Evolutionary conservation across 2,888 invertebrate species (phyloP).

Genomic region (Tricholauxania praeusta): DNA sequence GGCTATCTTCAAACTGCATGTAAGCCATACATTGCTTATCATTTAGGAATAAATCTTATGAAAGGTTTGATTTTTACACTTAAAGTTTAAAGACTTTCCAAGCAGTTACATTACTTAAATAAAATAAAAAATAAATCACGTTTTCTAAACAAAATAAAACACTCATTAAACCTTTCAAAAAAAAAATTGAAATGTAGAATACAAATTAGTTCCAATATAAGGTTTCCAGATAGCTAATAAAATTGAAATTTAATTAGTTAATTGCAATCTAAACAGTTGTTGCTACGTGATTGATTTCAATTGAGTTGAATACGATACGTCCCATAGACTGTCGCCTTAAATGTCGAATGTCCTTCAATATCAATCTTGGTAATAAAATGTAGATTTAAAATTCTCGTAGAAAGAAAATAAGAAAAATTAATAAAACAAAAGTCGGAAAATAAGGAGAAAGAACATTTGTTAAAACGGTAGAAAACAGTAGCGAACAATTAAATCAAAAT

Average conservation of each 20-base stretch:
- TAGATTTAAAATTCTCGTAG: constrained; percentile 6
- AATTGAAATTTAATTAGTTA: constrained; percentile 18
- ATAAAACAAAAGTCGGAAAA: background rate
- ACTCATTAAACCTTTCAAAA: too few relatives aligned
- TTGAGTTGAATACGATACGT: constrained; percentile 7
- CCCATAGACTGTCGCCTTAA: background rate
- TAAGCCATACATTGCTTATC: too few relatives aligned
- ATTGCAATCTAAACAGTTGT: constrained; percentile 5
- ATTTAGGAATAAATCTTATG: too few relatives aligned
- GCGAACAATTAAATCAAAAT: constrained; percentile 3
- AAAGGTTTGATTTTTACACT: too few relatives aligned
- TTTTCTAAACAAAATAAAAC: too few relatives aligned
- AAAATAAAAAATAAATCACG: too few relatives aligned
- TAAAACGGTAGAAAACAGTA: background rate
- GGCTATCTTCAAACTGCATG: too few relatives aligned
- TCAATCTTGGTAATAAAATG: background rate
- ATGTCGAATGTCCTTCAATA: too few relatives aligned
- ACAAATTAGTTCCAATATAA: background rate
- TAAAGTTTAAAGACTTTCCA: too few relatives aligned
- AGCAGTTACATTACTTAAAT: too few relatives aligned
- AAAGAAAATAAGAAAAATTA: background rate
- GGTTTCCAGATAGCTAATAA: background rate
- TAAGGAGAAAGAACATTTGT: constrained; percentile 16
- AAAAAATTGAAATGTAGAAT: background rate
- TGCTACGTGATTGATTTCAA: constrained; percentile 24